Base-by-base conservation (phyloP, 2,113 vertebrate species). In the Lota lota region DNA sequence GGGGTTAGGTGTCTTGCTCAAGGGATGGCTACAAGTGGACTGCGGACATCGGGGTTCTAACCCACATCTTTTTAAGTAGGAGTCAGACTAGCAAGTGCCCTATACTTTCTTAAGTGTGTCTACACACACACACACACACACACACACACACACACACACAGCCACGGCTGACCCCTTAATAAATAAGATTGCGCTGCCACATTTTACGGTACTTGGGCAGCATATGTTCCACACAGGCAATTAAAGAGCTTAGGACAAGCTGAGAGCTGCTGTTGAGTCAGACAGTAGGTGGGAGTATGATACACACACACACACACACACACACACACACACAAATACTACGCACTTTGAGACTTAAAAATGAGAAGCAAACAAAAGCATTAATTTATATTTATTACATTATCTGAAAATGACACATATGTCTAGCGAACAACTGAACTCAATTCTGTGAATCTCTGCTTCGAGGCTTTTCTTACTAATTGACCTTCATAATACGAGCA, bases 201-300 rank as follows among this genome's bases (percentile, higher is more conserved):
- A 85, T 88, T 88, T 90, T 79, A 81, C 36, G 53, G 77, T 80
- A 76, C 83, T 88, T 79, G 85, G 83, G 74, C 66, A 64, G 64
- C 77, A 76, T 73, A 79, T 81, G 89, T 82, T 81, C 17, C 19
- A 76, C 76, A 73, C 61, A 60, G 78, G 78, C 83, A 84, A 88
- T 88, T 85, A 67, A 66, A 76, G 69, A 59, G 40, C 66, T 73
- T 67, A 70, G 63, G 78, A 82, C 67, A 81, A 24, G 64, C 72
- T 70, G 61, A 53, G 19, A 33, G 77, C 86, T 81, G 79, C 84
- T 81, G 51, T 68, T 66, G 12, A 14, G 54, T 58, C 19, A 57
- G 54, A 20, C 53, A 36, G 64, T 78, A 78, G 76, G 73, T 71
- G 77, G 78, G 62, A 79, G 64, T 5, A 28, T 60, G 60, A 74